These are phyloP conservation scores for Limnephilus rhombicus DNA, from an alignment of 2,888 invertebrate species.

Conservation along the genomic window DNA sequence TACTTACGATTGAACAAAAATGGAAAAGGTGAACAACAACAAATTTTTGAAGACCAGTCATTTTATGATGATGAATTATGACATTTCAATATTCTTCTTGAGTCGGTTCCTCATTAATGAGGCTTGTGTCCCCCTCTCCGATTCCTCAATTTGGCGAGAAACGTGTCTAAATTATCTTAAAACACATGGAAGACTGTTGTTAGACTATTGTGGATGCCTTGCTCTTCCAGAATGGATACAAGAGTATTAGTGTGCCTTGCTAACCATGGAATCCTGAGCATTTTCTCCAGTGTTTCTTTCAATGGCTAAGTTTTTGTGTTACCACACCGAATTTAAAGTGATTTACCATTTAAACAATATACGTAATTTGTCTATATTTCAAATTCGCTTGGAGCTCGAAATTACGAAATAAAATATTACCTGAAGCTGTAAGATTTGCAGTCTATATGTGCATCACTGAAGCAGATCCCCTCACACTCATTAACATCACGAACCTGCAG, in stretches of 20 bases:
- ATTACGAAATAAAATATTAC: slow-evolving; percentile 70
- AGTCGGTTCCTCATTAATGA: no score
- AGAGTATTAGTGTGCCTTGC: no score
- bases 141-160: no score
- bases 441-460: slow-evolving; percentile 83
- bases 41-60: neutral
- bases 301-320: neutral
- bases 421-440: slow-evolving; percentile 89
- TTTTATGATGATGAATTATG: neutral
- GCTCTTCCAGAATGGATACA: no score
- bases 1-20: neutral
- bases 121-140: no score
- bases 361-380: neutral
- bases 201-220: no score
- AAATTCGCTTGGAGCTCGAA: neutral
- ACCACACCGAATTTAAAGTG: neutral
- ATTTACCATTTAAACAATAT: neutral
- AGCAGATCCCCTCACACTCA: slow-evolving; percentile 88
- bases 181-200: no score
- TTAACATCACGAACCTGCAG: slow-evolving; percentile 83
- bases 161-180: no score
- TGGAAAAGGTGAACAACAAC: neutral
- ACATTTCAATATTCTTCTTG: no score
- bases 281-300: no score
- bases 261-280: no score